Base-by-base conservation (phyloP, 2,888 invertebrate genomes). In the Eilema sororculum region DNA sequence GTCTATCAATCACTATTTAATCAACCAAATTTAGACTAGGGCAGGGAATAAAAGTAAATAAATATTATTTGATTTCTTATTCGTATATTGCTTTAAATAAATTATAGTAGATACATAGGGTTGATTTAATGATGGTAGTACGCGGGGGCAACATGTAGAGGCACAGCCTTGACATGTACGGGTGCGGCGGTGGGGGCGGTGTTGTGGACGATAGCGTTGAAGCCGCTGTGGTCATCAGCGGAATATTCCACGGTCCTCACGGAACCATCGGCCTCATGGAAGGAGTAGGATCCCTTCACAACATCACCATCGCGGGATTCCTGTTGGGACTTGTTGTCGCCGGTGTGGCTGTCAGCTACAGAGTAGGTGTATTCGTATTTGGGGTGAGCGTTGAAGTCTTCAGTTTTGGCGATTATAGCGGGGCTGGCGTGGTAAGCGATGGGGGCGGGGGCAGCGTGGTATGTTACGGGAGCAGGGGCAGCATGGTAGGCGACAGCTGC, bases 251-350 rank as follows among this genome's bases (percentile, higher is more conserved):
- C 96, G 76, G 95, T 96, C 78, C 96, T 91, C 86, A 95, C 85
- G 87, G 96, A 96, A 84, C 96, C 96, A 84, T 96, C 96, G 65
- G 96, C 95, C 84, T 96, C 96, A 76, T 94, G 93, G 81, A 96
- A 88, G 24, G 95, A 95, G 92, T 96, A 96, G 20, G 93, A 91
- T 81, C 96, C 96, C 85, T 94, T 94, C 76, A 96, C 96, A 1
- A 91, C 94, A 79, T 96, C 96, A 60, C 96, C 96, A 79, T 96
- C 96, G 77, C 94, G 92, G 73, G 85, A 81, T 85, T 96, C 96
- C 75, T 95, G 94, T 87, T 96, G 96, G 73, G 92, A 91, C 90
- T 96, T 96, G 89, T 95, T 92, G 90, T 96, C 96, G 62, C 96
- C 96, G 85, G 96, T 96, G 88, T 96, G 95, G 25, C 93, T 89